Conservation (phyloP, 92 coral and sea anemone species). For the Hydrozoanthus gracilis region DNA sequence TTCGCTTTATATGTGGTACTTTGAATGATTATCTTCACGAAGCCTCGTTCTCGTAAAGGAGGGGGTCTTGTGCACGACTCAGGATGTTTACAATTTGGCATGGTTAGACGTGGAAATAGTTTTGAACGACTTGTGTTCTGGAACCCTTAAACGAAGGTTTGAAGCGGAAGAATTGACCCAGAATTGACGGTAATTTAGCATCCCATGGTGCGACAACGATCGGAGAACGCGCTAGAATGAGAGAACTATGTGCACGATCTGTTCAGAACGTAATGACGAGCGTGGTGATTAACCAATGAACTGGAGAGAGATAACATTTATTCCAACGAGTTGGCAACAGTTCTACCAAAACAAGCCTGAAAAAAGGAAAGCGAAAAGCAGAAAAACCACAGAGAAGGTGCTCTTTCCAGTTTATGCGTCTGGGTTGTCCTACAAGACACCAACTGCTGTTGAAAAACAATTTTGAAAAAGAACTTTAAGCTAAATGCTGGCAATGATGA, state of each 20-base stretch:
- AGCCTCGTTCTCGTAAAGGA: conserved; percentile 26
- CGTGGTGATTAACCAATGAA: conserved; percentile 15
- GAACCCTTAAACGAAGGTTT: conserved; percentile 17
- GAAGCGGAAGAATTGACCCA: conserved; percentile 16
- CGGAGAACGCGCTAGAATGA: conserved; percentile 37
- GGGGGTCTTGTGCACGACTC: conserved; percentile 5
- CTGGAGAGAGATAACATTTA: conserved; percentile 21
- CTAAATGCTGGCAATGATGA: conserved; percentile 66
- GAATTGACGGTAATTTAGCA: conserved; percentile 22
- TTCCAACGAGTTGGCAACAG: conserved; percentile 37
- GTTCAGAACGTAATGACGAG: background rate
- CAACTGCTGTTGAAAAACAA: conserved; percentile 66
- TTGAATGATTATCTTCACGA: conserved; percentile 20
- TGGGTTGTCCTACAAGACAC: conserved; percentile 53
- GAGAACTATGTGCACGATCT: conserved; percentile 34
- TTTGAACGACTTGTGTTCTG: conserved; percentile 20
- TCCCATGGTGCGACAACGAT: conserved; percentile 47
- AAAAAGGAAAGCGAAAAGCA: conserved; percentile 34
- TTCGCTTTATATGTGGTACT: conserved; percentile 18
- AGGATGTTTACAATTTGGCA: background rate
- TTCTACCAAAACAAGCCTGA: background rate
- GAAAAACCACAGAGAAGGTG: conserved; percentile 34
- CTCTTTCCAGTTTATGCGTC: conserved; percentile 66
- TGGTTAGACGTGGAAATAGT: conserved; percentile 15
- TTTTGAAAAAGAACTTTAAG: conserved; percentile 59